phyloP scores from a whole-genome alignment of 2,888 invertebrate species.

The Megaustenia siamemsis region DNA sequence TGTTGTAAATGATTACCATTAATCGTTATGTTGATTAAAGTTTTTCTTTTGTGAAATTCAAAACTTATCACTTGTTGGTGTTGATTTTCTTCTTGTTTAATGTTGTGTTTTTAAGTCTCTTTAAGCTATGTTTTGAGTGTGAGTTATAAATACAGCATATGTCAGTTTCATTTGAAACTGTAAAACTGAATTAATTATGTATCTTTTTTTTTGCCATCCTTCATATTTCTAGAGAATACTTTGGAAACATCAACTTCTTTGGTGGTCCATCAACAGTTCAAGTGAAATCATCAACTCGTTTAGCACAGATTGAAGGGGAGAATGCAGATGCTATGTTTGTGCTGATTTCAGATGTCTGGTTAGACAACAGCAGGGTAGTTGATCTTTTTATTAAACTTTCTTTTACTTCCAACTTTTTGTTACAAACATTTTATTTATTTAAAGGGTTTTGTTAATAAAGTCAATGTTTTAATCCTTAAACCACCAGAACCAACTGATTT shows the following conservation, averaged over 20 bases:
- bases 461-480: too few relatives aligned
- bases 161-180: too few relatives aligned
- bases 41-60: not conserved
- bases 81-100: not conserved
- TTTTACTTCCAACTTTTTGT: too few relatives aligned
- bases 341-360: slow-evolving; percentile 94
- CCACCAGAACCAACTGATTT: too few relatives aligned
- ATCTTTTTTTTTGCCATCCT: not conserved
- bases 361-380: slow-evolving; percentile 89
- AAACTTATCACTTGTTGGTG: not conserved
- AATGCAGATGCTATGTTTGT: slow-evolving; percentile 91
- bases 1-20: too few relatives aligned
- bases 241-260: slow-evolving; percentile 93
- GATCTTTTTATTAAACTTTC: not conserved
- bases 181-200: too few relatives aligned
- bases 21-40: too few relatives aligned
- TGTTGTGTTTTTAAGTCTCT: too few relatives aligned
- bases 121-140: too few relatives aligned
- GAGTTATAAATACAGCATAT: too few relatives aligned
- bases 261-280: slow-evolving; percentile 88
- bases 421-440: too few relatives aligned
- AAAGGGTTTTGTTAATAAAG: too few relatives aligned
- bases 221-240: slow-evolving; percentile 83
- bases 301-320: slow-evolving; percentile 87
- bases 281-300: slow-evolving; percentile 87